A percentile compares a stretch with the other conserved stretches of the same genome.
phyloP scores from a whole-genome alignment of 1,140 invertebrate species.

The Thereuonema tuberculata region DNA sequence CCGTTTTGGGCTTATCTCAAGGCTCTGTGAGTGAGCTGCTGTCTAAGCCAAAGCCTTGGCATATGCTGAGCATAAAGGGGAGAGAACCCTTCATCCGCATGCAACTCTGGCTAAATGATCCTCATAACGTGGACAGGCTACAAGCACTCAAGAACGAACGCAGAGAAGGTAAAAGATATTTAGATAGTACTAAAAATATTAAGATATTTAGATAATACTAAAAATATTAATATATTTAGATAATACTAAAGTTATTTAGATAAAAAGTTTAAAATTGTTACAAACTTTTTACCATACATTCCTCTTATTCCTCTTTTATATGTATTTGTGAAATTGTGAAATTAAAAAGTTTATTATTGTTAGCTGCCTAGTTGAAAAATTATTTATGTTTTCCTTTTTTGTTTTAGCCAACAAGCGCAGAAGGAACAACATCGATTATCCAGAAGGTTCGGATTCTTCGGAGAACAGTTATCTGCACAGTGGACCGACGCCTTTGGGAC shows the following conservation, averaged over 20 bases:
- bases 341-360: too few species aligned
- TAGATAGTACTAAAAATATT: too few species aligned
- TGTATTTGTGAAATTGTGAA: too few species aligned
- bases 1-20: conserved; percentile 86
- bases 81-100: conserved; percentile 95
- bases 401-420: conserved; percentile 62
- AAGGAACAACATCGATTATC: conserved; percentile 59
- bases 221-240: not conserved
- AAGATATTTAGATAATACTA: too few species aligned
- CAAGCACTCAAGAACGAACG: conserved; percentile 74
- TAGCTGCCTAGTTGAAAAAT: too few species aligned
- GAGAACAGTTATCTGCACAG: conserved; percentile 67
- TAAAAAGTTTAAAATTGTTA: not conserved
- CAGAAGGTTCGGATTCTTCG: conserved; percentile 69
- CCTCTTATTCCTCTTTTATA: too few species aligned
- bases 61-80: conserved; percentile 96
- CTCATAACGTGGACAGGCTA: conserved; percentile 78
- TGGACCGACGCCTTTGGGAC: conserved; percentile 33
- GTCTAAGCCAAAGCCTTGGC: conserved; percentile 97
- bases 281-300: too few species aligned
- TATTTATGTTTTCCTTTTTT: too few species aligned
- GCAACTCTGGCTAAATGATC: conserved; percentile 91
- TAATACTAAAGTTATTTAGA: not conserved
- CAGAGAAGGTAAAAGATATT: conserved; percentile 47
- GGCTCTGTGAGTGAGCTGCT: conserved; percentile 93